Base-by-base conservation (phyloP, 2,888 invertebrate species). In the Polymixis lichenea region DNA sequence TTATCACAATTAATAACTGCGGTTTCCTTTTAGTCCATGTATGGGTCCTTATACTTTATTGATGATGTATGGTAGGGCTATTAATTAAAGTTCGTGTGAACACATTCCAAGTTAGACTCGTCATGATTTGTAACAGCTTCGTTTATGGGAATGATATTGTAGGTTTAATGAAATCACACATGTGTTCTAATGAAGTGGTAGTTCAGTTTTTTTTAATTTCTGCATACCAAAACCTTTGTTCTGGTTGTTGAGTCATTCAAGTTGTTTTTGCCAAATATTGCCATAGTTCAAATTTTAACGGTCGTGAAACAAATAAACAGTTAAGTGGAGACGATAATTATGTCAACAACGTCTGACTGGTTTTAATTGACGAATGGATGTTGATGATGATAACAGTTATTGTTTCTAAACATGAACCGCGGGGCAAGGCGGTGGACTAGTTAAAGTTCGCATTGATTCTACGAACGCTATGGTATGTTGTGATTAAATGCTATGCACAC, bases 351-450 rank as follows among this genome's bases (percentile, higher is more conserved):
- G 72, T 78, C 72, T 72, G 69, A 72, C 66, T 55, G 53, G 61
- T 85, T 69, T 82, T 85, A 83, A 83, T 83, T 85, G 78, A 72
- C 78, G 51, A 82, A 78, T 85, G 68, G 28, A 72, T 82, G 68
- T 73, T 74, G 73, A 82, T 55, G 82, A 71, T 70, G 74, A 83
- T 78, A 85, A 78, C 55, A 69, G 55, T 61, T 60, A 82, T 64
- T 55, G 67, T 65, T 68, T 72, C 65, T 71, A 84, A 71, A 82
- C 72, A 83, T 85, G 83, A 85, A 82, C 86, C 38, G 55, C n/a
- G 32, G 86, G 74, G 73, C 83, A 78, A 78, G 70, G 83, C 62
- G 68, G 28, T 68, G 83, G 71, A 74, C 78, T 53, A 77, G 67
- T 82, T 75, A 70, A 9, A 69, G 73, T 79, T 56, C 38, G 75